Conservation (phyloP, 2,113 vertebrate species). For the Mus musculus region GRCm39 chr19:25918001-25918500, state of each 20-base stretch:
- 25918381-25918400: background rate
- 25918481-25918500: background rate
- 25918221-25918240: background rate
- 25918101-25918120: background rate
- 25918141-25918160: background rate
- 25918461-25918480: background rate
- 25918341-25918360: background rate
- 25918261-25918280: background rate
- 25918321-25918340: background rate
- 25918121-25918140: background rate
- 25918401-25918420: background rate
- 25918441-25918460: background rate
- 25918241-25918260: background rate
- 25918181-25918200: background rate
- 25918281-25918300: background rate
- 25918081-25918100: background rate
- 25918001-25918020: background rate
- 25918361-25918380: background rate
- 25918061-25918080: background rate
- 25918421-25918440: background rate
- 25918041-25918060: background rate
- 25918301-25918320: background rate
- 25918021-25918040: background rate
- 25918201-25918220: background rate
- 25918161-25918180: background rate